Evolutionary conservation across 1,140 invertebrate genomes (phyloP), one percentile per base, ranked within the genome.

Genomic region (Ceratitis capitata): DNA sequence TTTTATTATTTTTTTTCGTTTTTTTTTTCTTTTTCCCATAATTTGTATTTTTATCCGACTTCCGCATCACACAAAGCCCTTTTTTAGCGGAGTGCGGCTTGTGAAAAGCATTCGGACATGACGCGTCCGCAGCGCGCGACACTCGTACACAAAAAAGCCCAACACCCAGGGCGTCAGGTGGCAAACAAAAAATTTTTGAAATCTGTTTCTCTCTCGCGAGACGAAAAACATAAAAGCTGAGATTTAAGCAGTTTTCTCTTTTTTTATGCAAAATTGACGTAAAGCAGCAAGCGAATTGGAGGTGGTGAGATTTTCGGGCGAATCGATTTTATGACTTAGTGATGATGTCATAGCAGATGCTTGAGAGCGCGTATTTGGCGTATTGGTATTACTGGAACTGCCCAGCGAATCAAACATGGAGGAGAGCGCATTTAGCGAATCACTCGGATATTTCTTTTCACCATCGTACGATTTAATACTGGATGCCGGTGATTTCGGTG

Each of bases 401-500:
- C 90, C 90, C n/a, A 91, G 61, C 1, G 90, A 91, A 91, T 97
- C 96, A 87, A 97, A 97, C 96, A 97, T 97, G 23, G 96, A 97
- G 4, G 96, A 97, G 0, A 98, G 92, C 0, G 96, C 96, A 14
- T 96, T 96, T 19, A 97, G 93, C 86, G 96, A 97, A 45, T 91
- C 90, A 23, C 89, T 92, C 35, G 90, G 89, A 85, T 92, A 94
- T 32, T 95, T 94, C 2, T 95, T 94, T 84, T 95, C 95, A 42
- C 90, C 89, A 84, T 93, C 92, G 82, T 89, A 90, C n/a, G 89
- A 90, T 53, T 90, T 90, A 84, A 92, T 88, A 39, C 94, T 93
- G 35, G 94, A 94, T 3, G 95, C 95, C 1, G 96, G 95, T 86
- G 95, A 95, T 61, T 95, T 92, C 2, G 95, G 95, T 5, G 95